These are phyloP conservation scores for Sarcophilus harrisii DNA, from an alignment of 2,797 vertebrate genomes.

Conservation along the genomic window DNA sequence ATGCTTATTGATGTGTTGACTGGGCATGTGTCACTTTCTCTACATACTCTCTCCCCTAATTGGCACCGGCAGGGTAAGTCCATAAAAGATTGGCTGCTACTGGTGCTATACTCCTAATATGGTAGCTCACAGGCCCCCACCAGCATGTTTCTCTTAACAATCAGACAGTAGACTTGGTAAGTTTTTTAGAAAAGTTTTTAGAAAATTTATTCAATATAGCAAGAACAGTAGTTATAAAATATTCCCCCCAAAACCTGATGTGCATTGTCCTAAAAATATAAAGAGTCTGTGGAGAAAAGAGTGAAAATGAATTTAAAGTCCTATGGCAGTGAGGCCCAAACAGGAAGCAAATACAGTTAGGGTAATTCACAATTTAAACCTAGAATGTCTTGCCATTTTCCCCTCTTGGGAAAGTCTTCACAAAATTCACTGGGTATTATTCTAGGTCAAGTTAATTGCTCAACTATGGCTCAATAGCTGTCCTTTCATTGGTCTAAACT, in stretches of 20 bases:
- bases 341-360: not conserved
- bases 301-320: not conserved
- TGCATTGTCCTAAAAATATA: not conserved
- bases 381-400: not conserved
- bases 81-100: not conserved
- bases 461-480: not conserved
- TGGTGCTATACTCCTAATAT: not conserved
- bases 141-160: not conserved
- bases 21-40: not conserved
- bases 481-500: not conserved
- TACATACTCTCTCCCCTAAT: not conserved
- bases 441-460: not conserved
- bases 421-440: not conserved
- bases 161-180: not conserved
- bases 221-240: not conserved
- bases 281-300: not conserved
- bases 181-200: not conserved
- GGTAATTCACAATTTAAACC: not conserved
- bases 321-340: not conserved
- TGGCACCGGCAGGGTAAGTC: not conserved
- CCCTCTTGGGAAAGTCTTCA: not conserved
- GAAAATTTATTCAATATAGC: not conserved
- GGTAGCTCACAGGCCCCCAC: not conserved
- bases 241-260: not conserved
- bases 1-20: not conserved